Conservation (phyloP, 1,140 invertebrate genomes). For the Lepidurus couesii region DNA sequence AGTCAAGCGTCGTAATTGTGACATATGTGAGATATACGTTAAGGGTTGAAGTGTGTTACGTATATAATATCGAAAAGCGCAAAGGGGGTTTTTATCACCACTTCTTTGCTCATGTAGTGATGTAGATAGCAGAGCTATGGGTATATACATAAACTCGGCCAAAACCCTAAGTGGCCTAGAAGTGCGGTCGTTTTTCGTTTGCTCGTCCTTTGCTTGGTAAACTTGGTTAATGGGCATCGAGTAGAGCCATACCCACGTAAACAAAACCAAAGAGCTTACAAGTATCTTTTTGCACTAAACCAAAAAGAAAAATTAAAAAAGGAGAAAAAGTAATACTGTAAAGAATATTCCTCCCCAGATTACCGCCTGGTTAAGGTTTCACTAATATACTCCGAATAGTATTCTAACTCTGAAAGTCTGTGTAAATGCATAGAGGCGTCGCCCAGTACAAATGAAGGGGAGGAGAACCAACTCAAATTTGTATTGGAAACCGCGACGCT, state of each 20-base stretch:
- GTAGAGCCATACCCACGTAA: not conserved
- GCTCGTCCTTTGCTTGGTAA: not conserved
- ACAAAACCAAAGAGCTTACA: not conserved
- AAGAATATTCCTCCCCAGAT: too few species aligned
- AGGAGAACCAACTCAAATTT: conserved; percentile 15
- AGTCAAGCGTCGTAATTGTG: too few species aligned
- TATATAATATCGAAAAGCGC: not conserved
- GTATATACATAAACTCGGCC: not conserved
- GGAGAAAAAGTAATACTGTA: too few species aligned
- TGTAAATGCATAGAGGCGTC: not conserved
- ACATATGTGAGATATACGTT: not conserved
- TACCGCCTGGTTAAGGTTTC: too few species aligned
- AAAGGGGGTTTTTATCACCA: conserved; percentile 6
- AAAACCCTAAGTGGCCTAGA: not conserved
- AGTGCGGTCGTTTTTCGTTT: conserved; percentile 2
- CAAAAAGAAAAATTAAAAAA: too few species aligned
- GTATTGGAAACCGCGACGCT: conserved; percentile 10
- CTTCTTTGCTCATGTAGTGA: not conserved
- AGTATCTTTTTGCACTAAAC: too few species aligned
- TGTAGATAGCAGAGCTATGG: not conserved
- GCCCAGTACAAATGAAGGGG: conserved; percentile 13
- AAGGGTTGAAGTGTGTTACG: not conserved
- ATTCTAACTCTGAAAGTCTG: not conserved
- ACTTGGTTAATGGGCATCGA: not conserved
- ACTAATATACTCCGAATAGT: too few species aligned